A percentile compares a stretch with the other conserved stretches of the same genome.
Conservation (phyloP, 2,113 vertebrate genomes). For the Eulacestoma nigropectus region DNA sequence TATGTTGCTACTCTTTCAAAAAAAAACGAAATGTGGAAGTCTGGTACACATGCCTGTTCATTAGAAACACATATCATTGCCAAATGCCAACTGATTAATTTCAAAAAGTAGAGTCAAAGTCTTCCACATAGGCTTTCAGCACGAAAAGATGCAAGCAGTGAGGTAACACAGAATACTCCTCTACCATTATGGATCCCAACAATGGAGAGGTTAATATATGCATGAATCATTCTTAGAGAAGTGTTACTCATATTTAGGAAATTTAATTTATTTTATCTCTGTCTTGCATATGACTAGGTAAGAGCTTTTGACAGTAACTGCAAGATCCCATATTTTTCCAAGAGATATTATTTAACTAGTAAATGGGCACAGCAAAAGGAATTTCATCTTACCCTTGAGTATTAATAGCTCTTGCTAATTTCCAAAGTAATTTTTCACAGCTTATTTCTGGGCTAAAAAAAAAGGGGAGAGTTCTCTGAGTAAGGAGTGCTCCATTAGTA, state of each 20-base stretch:
- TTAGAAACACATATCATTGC: neutral
- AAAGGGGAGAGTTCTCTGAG: rapidly evolving
- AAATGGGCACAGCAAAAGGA: neutral
- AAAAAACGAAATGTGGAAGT: neutral
- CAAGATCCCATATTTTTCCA: neutral
- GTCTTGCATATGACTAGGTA: neutral
- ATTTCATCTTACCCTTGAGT: neutral
- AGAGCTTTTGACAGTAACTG: neutral
- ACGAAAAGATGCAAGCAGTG: neutral
- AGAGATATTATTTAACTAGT: neutral
- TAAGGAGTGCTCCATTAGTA: neutral
- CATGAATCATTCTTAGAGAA: neutral
- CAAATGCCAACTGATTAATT: neutral
- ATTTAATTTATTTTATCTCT: neutral
- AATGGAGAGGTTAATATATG: neutral
- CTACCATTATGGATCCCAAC: neutral
- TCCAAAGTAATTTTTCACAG: neutral
- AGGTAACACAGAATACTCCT: neutral
- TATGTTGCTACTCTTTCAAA: neutral
- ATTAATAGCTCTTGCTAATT: neutral
- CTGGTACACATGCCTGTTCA: neutral
- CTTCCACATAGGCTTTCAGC: neutral
- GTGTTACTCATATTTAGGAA: neutral
- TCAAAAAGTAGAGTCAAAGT: neutral
- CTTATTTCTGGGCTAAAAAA: neutral